Conservation (phyloP, 2,888 invertebrate genomes). For the Cryptophagus acutangulus region DNA sequence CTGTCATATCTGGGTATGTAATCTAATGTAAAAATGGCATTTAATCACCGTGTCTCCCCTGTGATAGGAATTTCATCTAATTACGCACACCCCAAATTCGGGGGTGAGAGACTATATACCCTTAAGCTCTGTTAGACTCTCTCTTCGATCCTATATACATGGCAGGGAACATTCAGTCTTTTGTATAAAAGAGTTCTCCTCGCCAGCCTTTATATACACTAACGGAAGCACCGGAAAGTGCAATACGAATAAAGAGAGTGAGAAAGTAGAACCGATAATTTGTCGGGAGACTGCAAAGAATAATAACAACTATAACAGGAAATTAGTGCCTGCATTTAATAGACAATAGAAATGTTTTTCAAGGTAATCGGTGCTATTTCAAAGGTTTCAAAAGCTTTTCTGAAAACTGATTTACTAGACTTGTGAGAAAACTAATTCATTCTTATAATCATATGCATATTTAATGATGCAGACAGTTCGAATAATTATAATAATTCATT, state of each 20-base stretch:
- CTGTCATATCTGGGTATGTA: no score
- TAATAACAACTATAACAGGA: slow-evolving; percentile 2
- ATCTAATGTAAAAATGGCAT: slow-evolving; percentile 32
- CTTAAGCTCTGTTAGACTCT: not conserved
- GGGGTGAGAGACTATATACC: slow-evolving; percentile 14
- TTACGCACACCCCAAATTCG: slow-evolving; percentile 32
- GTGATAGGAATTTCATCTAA: slow-evolving; percentile 44
- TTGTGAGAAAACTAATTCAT: no score
- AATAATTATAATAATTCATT: no score
- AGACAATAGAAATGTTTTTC: no score
- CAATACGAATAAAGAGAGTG: not conserved
- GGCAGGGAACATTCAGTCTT: not conserved
- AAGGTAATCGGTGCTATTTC: no score
- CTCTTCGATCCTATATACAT: not conserved
- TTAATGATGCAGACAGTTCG: no score
- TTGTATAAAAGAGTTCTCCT: not conserved
- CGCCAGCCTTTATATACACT: not conserved
- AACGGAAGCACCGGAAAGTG: slow-evolving; percentile 5
- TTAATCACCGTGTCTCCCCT: slow-evolving; percentile 34
- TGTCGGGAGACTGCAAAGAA: slow-evolving; percentile 7
- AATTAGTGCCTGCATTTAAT: no score
- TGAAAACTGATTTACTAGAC: no score
- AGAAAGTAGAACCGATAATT: no score
- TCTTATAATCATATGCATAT: no score
- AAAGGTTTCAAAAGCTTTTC: no score